Base-by-base conservation (phyloP, 2,888 invertebrate genomes). In the Eugnorisma glareosa region DNA sequence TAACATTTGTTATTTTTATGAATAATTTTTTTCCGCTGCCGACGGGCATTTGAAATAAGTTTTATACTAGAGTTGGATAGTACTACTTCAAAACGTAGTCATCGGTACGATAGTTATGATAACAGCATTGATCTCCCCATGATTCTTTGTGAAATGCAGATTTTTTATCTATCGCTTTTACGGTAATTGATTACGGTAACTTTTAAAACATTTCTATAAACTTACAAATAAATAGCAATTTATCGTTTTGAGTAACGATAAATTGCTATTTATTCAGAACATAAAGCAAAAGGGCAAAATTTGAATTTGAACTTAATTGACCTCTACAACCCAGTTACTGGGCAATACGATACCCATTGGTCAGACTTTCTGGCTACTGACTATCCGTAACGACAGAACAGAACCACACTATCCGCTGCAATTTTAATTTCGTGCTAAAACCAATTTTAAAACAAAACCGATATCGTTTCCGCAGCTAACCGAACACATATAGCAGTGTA, bases 401-500 rank as follows among this genome's bases (percentile, higher is more conserved):
- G 2, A 10, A 35, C 6, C 28, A 63, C 31, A 54, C 5, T 63
- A 64, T 5, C 45, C 1, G 5, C 24, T 67, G 48, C 28, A 73
- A 51, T 81, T 68, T 40, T 28, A 37, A 31, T 57, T 59, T 18
- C n/a, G 18, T 13, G 24, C 18, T 15, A 54, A 61, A 66, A 40
- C 35, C 18, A 82, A 54, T 40, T 67, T 57, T 24, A 51, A 68
- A 73, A 61, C 21, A 11, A 57, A 61, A 67, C 24, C 57, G 1
- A 68, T n/a, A n/a, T 10, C 31, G 28, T 57, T 73, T 67, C 35
- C 0, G 8, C 6, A 40, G 24, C 6, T 2, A 77, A 5, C 37
- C 45, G 8, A 61, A 83, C 45, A 66, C 31, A 43, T 28, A 48
- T 51, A 70, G 21, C 66, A 35, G 37, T 67, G 8, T 72, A 31